Evolutionary conservation across 2,888 invertebrate genomes (phyloP), one percentile per base, ranked within the genome.

Genomic region (Thecophora atra): DNA sequence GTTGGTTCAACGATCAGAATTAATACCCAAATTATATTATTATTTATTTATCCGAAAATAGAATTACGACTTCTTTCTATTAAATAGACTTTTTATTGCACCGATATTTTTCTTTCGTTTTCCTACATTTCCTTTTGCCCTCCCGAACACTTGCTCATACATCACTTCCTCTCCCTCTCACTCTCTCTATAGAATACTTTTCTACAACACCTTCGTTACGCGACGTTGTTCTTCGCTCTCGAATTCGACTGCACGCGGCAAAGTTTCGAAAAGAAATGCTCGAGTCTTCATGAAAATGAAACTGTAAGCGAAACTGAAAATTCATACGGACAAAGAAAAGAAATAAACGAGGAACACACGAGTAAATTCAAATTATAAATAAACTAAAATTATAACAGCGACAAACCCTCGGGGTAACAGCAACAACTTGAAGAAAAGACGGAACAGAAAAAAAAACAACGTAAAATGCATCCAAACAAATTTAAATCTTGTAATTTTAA

Each of bases 191-290:
- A 75, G 75, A 72, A 74, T 62, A n/a, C 47, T 26, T 13, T 1
- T n/a, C 3, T 13, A 51, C 11, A 54, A 58, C 71, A 74, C 75
- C 65, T 74, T 73, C 70, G 44, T 28, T 60, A 66, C 37, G 71
- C 54, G 65, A 71, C 58, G 63, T 68, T 74, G 73, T 69, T 60
- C 47, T 52, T 62, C 24, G 64, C 44, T 64, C 54, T 54, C 66
- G 65, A 21, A 64, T 52, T 47, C 58, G 78, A 79, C 83, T 81
- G 80, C 77, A 83, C 82, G 79, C 81, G 82, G 78, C 79, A 78
- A 81, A 80, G 81, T 79, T 80, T 84, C 80, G 79, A 79, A 78
- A 79, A 79, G 80, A 81, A 83, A 81, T 83, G 81, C 78, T 74
- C 76, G 44, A 66, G 37, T 44, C 13, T 17, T 58, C 64, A 28